Evolutionary conservation across 37 sponge, comb jelly and placozoan species (phyloP).

Genomic region (Ephydatia muelleri): DNA sequence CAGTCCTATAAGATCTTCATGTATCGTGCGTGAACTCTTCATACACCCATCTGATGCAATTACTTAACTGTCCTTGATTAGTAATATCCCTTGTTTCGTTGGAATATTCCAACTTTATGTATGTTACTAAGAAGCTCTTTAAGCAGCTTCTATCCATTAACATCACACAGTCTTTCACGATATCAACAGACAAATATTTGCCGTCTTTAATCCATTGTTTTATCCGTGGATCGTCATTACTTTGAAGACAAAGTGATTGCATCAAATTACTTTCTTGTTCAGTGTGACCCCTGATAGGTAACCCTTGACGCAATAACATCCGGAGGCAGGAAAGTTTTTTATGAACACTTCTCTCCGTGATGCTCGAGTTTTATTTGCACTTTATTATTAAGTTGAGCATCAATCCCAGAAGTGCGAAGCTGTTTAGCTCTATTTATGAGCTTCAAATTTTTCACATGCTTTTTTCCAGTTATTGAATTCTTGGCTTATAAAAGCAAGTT

Average conservation of each 20-base stretch:
- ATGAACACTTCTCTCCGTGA: slow-evolving; percentile 11
- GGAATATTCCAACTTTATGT: slow-evolving; percentile 7
- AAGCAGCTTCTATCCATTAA: no score
- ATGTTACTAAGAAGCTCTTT: slow-evolving; percentile 6
- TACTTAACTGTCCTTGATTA: slow-evolving; percentile 24
- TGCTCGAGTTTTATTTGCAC: not conserved
- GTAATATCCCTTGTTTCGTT: slow-evolving; percentile 43
- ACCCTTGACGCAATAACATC: slow-evolving; percentile 42
- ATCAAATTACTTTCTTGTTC: slow-evolving; percentile 39
- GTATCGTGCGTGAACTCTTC: not conserved
- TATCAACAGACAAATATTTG: slow-evolving; percentile 34
- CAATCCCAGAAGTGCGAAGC: not conserved
- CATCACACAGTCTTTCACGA: slow-evolving; percentile 31
- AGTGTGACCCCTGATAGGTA: slow-evolving; percentile 50
- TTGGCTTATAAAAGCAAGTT: slow-evolving; percentile 5
- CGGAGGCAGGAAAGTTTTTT: slow-evolving; percentile 16
- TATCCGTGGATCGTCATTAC: slow-evolving; percentile 11
- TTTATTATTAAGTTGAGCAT: not conserved
- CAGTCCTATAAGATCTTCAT: slow-evolving; percentile 32
- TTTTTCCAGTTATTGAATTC: slow-evolving; percentile 32
- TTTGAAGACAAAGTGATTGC: slow-evolving; percentile 24
- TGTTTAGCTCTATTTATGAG: slow-evolving; percentile 1
- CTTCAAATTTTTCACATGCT: not conserved
- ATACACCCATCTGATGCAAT: slow-evolving; percentile 36
- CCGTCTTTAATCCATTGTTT: slow-evolving; percentile 7